These are phyloP conservation scores for Reticulitermes speratus DNA, from an alignment of 1,140 invertebrate species.

Conservation along the genomic window DNA sequence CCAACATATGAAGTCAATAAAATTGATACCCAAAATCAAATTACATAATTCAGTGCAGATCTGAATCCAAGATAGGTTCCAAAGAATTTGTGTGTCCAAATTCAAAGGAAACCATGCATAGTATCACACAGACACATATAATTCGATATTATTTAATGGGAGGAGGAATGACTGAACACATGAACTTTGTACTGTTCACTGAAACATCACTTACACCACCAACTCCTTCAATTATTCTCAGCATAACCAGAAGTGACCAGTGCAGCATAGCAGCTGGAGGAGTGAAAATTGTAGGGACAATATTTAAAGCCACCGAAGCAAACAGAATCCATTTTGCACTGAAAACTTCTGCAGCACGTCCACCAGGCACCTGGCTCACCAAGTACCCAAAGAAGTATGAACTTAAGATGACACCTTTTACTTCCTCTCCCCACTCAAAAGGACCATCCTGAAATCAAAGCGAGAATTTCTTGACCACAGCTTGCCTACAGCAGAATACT, in stretches of 20 bases:
- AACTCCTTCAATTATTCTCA: conserved; percentile 77
- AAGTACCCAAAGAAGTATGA: conserved; percentile 87
- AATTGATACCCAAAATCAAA: no score
- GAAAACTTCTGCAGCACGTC: conserved; percentile 70
- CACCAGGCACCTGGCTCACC: conserved; percentile 75
- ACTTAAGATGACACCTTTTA: conserved; percentile 71
- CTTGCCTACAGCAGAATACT: no score
- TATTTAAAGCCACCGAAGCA: conserved; percentile 72
- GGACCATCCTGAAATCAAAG: conserved; percentile 62
- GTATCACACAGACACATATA: no score
- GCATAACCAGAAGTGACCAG: conserved; percentile 57
- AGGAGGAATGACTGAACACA: no score
- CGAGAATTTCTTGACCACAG: no score
- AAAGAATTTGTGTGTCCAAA: no score
- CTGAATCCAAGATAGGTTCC: no score
- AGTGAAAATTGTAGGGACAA: conserved; percentile 67
- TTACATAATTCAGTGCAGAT: no score
- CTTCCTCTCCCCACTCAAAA: conserved; percentile 64
- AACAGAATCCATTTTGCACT: conserved; percentile 85
- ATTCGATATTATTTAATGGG: no score
- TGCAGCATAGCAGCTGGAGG: conserved; percentile 63
- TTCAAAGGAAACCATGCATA: no score
- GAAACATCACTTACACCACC: conserved; percentile 64
- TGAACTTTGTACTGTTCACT: no score
- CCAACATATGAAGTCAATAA: no score